Conservation (phyloP, 2,113 vertebrate species). For the Petaurus breviceps region DNA sequence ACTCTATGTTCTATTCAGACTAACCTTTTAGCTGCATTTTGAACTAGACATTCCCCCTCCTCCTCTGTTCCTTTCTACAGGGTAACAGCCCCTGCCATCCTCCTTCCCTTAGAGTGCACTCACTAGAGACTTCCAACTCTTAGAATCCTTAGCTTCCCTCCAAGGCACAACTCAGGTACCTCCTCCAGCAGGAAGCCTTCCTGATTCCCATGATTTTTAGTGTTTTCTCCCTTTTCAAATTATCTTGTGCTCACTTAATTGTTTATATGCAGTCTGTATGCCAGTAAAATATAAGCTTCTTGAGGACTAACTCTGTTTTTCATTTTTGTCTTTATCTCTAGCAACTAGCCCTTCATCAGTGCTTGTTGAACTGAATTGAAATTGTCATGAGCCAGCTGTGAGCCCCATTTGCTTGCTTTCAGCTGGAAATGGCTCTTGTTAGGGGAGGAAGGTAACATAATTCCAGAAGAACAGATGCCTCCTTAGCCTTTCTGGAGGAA, state of each 20-base stretch:
- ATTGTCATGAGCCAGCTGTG: not conserved
- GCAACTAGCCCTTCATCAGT: not conserved
- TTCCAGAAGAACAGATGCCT: not conserved
- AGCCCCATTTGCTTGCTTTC: not conserved
- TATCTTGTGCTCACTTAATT: not conserved
- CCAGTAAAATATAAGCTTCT: not conserved
- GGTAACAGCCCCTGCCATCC: not conserved
- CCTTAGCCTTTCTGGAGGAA: conserved; percentile 45
- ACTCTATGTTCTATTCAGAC: not conserved
- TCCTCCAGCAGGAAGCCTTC: not conserved
- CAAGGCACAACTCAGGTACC: not conserved
- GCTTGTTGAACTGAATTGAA: not conserved
- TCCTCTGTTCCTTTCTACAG: not conserved
- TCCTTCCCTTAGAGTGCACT: not conserved
- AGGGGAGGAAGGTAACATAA: not conserved
- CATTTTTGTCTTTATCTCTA: not conserved
- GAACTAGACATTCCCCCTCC: not conserved
- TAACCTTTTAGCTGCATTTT: not conserved
- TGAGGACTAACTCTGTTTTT: not conserved
- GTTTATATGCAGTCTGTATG: not conserved
- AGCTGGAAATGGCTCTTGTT: not conserved
- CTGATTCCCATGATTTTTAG: not conserved
- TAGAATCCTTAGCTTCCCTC: not conserved
- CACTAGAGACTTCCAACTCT: not conserved
- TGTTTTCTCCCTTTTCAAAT: not conserved